Evolutionary conservation across 1,140 invertebrate species (phyloP).

Genomic region (Drosophila persimilis): DNA sequence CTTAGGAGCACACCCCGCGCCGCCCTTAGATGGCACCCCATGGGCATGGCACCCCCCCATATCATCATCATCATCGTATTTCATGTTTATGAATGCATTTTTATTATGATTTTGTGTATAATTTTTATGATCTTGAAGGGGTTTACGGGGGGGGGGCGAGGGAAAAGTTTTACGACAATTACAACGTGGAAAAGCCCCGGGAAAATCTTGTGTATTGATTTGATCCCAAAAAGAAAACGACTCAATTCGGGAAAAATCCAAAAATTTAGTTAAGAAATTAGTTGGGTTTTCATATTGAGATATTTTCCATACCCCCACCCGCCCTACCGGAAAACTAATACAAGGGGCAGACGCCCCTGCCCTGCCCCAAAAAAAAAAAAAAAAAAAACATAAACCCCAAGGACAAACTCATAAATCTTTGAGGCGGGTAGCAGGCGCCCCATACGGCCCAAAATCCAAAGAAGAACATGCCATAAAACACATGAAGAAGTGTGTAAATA

Average conservation of each 20-base stretch:
- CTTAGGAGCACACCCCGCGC: constrained; percentile 53
- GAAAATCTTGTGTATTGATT: constrained; percentile 71
- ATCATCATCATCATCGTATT: constrained; percentile 70
- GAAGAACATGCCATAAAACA: constrained; percentile 77
- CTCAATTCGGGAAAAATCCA: constrained; percentile 23
- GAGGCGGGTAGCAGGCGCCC: constrained; percentile 16
- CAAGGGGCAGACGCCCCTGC: constrained; percentile 26
- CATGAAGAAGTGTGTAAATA: constrained; percentile 78
- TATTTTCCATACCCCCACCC: constrained; percentile 43
- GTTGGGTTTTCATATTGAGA: constrained; percentile 55
- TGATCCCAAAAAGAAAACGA: constrained; percentile 18
- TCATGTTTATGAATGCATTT: constrained; percentile 80
- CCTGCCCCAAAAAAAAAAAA: not conserved
- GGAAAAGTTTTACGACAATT: constrained; percentile 56
- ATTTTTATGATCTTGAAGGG: constrained; percentile 63
- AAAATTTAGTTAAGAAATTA: constrained; percentile 16
- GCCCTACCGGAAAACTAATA: constrained; percentile 29
- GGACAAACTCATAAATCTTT: constrained; percentile 57
- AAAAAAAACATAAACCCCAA: constrained; percentile 36
- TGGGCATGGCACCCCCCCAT: constrained; percentile 20
- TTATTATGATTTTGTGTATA: constrained; percentile 72
- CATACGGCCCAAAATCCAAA: constrained; percentile 47
- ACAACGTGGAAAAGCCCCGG: constrained; percentile 19
- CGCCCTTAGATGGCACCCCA: not conserved
- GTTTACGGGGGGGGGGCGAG: constrained; percentile 22